Base-by-base conservation (phyloP, 2,113 vertebrate genomes). In the Dipodomys stephensi region DNA sequence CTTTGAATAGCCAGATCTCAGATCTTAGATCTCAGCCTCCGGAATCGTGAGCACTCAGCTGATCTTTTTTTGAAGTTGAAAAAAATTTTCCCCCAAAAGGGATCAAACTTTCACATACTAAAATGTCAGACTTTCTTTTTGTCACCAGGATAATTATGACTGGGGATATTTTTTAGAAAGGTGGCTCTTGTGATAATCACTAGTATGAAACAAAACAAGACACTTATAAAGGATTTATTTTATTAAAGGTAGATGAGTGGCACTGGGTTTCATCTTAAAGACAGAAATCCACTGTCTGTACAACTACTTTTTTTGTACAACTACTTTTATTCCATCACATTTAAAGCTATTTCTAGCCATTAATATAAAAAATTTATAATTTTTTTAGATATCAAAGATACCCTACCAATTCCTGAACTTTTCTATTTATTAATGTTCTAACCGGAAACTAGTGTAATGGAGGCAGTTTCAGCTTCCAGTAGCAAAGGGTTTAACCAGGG, bases 121-220 rank as follows among this genome's bases (percentile, higher is more conserved):
- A 92, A 81, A 79, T 81, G 23, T 78, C 68, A 86, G 85, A 83
- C 11, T 85, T 84, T 81, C 65, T 94, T 94, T 93, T 85, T 74
- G 88, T 19, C 32, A 64, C 27, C 71, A 87, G 6, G 25, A 83
- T 67, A 91, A 89, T 16, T 88, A 83, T 25, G 62, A 49, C 53
- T 83, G 73, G 49, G 19, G 80, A 91, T 57, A 76, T 4, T 49
- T 64, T 92, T 90, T 82, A 90, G 6, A 83, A 92, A 93, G 32
- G 28, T 71, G 23, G 65, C 9, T 64, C 86, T 84, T 87, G 27
- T 85, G 39, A 88, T 87, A 88, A 82, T 87, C 64, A 84, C 39
- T 32, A 67, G 49, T 53, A 90, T 3, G 74, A 96, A 88, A 80
- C 44, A 80, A 77, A 87, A 30, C 6, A 60, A 88, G 60, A 69